These are phyloP conservation scores for Drosophila leonis DNA, from an alignment of 2,888 invertebrate genomes.

Conservation along the genomic window DNA sequence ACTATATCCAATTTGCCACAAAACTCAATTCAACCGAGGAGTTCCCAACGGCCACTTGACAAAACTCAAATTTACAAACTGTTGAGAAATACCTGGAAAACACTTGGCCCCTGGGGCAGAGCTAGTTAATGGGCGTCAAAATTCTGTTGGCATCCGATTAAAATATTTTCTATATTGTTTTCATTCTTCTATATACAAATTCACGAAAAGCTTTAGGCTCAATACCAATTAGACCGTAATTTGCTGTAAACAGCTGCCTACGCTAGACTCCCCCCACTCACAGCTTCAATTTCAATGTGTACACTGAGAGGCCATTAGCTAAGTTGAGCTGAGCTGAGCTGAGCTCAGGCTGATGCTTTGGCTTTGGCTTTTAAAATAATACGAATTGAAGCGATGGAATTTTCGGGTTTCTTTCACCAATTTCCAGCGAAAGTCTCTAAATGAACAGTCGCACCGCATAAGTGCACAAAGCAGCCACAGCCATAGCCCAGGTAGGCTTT, in stretches of 20 bases:
- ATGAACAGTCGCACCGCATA: conserved; percentile 14
- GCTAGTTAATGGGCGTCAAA: background rate
- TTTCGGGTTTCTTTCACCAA: conserved; percentile 1
- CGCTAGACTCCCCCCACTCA: background rate
- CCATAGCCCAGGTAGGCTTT: conserved; percentile 8
- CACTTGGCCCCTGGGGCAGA: background rate
- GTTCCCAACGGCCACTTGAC: too few species aligned
- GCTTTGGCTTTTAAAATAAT: conserved; percentile 5
- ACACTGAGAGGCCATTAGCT: conserved; percentile 28
- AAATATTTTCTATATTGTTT: conserved; percentile 5
- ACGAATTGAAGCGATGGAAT: conserved; percentile 21
- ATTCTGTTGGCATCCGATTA: conserved; percentile 1
- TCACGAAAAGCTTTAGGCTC: background rate
- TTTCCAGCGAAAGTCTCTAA: conserved; percentile 1
- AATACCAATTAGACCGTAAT: conserved; percentile 32
- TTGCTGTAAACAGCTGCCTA: conserved; percentile 14
- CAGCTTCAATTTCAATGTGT: background rate
- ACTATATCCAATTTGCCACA: background rate
- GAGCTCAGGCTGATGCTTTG: background rate
- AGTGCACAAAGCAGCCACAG: conserved; percentile 1
- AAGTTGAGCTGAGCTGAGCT: conserved; percentile 1
- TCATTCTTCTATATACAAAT: background rate
- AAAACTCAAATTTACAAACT: background rate
- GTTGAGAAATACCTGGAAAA: background rate
- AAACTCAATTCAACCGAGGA: background rate